Percentiles rank a stretch among this genome's conserved stretches.
These are phyloP conservation scores for Idaea aversata DNA, from an alignment of 2,888 invertebrate genomes.

Conservation along the genomic window DNA sequence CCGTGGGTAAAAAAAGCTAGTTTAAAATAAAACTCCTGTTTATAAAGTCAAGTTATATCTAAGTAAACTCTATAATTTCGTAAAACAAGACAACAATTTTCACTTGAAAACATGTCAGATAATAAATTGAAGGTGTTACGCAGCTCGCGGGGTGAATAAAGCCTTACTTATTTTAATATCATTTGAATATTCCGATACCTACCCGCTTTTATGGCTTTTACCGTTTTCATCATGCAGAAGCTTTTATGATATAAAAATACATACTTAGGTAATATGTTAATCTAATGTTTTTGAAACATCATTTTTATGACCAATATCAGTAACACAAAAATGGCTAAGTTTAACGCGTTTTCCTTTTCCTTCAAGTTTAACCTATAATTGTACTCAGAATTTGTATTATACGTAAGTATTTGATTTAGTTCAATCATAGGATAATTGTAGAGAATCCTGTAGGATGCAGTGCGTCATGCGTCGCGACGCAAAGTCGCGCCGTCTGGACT, in stretches of 20 bases:
- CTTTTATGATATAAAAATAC: background rate
- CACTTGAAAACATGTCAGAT: background rate
- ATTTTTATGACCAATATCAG: slow-evolving; percentile 12
- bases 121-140: slow-evolving; percentile 6
- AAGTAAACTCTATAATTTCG: background rate
- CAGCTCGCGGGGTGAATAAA: slow-evolving; percentile 4
- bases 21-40: no score
- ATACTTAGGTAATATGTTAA: background rate
- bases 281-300: background rate
- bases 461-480: slow-evolving; percentile 56
- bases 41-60: background rate
- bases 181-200: slow-evolving; percentile 5
- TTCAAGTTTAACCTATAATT: background rate
- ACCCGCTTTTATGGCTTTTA: background rate
- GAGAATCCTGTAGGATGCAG: slow-evolving; percentile 32
- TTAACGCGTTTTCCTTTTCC: no score
- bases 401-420: background rate
- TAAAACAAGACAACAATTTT: background rate
- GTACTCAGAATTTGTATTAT: background rate
- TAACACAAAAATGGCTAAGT: slow-evolving; percentile 1
- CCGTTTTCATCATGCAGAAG: background rate
- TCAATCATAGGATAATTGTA: slow-evolving; percentile 3
- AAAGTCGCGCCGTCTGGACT: slow-evolving; percentile 52
- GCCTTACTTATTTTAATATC: slow-evolving; percentile 3
- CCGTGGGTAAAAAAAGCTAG: no score